Evolutionary conservation across 2,113 vertebrate species (phyloP), one percentile per base, ranked within the genome.

Genomic region (Misgurnus anguillicaudatus): DNA sequence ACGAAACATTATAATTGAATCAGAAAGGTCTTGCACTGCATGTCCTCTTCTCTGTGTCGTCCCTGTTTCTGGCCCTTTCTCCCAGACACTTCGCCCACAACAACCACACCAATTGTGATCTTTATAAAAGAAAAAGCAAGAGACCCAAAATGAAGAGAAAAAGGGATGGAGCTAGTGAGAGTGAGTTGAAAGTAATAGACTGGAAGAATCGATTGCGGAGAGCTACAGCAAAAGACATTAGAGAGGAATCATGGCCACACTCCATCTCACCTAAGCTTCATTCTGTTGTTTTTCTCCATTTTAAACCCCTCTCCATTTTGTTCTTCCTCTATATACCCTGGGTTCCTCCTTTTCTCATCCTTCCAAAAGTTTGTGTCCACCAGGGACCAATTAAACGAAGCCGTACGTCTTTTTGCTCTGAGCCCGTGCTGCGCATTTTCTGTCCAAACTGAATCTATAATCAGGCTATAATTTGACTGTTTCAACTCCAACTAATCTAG

Each of bases 51-150:
- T 89, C 88, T 85, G 82, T 88, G 84, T 58, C 74, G 80, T 76
- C 66, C 79, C 79, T 79, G 88, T 89, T 86, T 85, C 85, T 77
- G 60, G 72, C 78, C 14, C 3, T 38, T 63, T 57, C 19, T 17
- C 86, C 85, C 77, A 81, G 88, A 84, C 83, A 83, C 80, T 89
- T 89, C 89, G 84, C 84, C 80, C 88, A 89, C 84, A 88, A 85
- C 66, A 65, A 67, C 80, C 68, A 71, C 58, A 62, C 75, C 79
- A 84, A 89, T 86, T 82, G 78, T 84, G 85, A 90, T 89, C 86
- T 89, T 84, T 73, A 83, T 79, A 85, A 86, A 57, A 85, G 62
- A 41, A 70, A 55, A 73, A 72, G 24, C 79, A 83, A 78, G 69
- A 7, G 31, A 80, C 51, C 57, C 48, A 83, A 80, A 72, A 75